A percentile compares a stretch with the other conserved stretches of the same genome.
Conservation (phyloP, 1,140 invertebrate species). For the Muscidifurax raptorellus region DNA sequence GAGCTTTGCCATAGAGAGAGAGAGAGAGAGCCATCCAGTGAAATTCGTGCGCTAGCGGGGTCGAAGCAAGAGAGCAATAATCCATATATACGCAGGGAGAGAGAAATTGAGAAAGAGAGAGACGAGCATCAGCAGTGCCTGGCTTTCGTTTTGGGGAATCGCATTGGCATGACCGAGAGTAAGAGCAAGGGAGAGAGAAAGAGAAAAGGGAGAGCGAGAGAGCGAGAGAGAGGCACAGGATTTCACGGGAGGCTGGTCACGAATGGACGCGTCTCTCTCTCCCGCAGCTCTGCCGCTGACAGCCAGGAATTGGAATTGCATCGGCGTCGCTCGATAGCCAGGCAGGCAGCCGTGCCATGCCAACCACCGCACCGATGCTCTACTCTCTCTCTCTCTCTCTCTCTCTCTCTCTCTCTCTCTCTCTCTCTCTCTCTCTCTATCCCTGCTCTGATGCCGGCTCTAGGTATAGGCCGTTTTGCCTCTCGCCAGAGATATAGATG, state of each 20-base stretch:
- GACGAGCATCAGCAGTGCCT: slow-evolving; percentile 32
- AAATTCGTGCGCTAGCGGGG: slow-evolving; percentile 11
- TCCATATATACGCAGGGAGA: slow-evolving; percentile 48
- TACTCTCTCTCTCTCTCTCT: slow-evolving; percentile 54
- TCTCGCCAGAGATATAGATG: not conserved
- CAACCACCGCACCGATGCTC: slow-evolving; percentile 53
- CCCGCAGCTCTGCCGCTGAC: slow-evolving; percentile 75
- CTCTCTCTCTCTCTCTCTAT: not conserved
- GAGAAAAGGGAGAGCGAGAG: slow-evolving; percentile 53
- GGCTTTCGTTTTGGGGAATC: slow-evolving; percentile 10
- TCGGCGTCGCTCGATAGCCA: slow-evolving; percentile 75
- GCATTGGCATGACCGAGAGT: slow-evolving; percentile 24
- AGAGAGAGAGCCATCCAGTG: not conserved
- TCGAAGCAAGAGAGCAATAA: slow-evolving; percentile 41
- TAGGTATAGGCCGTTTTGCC: slow-evolving; percentile 16
- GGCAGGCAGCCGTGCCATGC: slow-evolving; percentile 64
- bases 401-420: slow-evolving; percentile 41
- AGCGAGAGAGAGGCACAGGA: slow-evolving; percentile 69
- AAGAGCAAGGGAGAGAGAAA: slow-evolving; percentile 35
- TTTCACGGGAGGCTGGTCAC: slow-evolving; percentile 74
- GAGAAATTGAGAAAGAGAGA: slow-evolving; percentile 39
- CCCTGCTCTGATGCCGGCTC: not conserved
- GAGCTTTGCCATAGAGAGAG: not conserved
- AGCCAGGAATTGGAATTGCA: slow-evolving; percentile 77
- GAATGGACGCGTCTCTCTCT: slow-evolving; percentile 76